Percentiles rank a stretch among this genome's conserved stretches.
Evolutionary conservation across 2,113 vertebrate species (phyloP).

Genomic region (Myotis brandtii): DNA sequence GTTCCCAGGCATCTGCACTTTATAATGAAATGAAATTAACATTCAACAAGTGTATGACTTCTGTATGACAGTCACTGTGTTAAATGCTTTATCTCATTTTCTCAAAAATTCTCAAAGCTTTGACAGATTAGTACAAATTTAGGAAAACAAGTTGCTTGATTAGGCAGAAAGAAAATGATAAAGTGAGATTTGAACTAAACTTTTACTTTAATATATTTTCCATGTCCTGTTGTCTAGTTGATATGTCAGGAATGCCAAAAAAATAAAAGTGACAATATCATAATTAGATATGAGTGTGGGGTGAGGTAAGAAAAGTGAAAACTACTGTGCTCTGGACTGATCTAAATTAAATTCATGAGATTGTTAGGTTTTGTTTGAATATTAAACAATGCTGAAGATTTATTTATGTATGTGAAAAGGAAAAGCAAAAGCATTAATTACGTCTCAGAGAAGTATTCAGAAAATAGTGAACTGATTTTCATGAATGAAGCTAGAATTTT

Average conservation of each 20-base stretch:
- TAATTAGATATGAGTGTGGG: not conserved
- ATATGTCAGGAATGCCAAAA: not conserved
- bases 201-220: not conserved
- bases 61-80: not conserved
- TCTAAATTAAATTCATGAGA: not conserved
- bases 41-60: not conserved
- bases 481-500: not conserved
- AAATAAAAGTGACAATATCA: not conserved
- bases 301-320: not conserved
- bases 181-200: not conserved
- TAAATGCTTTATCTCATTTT: constrained; percentile 15
- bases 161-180: not conserved
- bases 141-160: not conserved
- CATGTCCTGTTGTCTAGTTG: not conserved
- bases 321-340: not conserved
- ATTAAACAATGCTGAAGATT: not conserved
- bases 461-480: not conserved
- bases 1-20: not conserved
- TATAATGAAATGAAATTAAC: not conserved
- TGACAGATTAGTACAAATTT: not conserved
- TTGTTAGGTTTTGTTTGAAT: not conserved
- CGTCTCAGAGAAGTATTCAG: not conserved
- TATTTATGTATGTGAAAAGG: not conserved
- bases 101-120: not conserved
- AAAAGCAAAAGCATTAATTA: not conserved